A percentile compares a stretch with the other conserved stretches of the same genome.
These are phyloP conservation scores for Agrochola macilenta DNA, from an alignment of 2,888 invertebrate genomes.

Conservation along the genomic window DNA sequence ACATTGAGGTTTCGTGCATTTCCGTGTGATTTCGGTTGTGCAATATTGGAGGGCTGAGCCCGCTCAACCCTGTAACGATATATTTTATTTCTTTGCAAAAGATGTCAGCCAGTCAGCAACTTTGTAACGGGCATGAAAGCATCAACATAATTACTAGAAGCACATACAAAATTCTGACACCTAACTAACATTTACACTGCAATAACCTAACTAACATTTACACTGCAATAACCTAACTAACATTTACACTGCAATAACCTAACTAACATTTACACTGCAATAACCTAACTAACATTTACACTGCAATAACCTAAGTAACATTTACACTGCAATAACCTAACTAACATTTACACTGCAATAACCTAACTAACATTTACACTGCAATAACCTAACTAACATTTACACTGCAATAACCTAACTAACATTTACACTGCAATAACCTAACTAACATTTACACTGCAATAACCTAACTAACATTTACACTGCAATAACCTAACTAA, in stretches of 20 bases:
- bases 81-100: background rate
- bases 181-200: slow-evolving; percentile 3
- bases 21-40: slow-evolving; percentile 30
- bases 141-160: background rate
- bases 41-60: background rate
- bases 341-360: slow-evolving; percentile 23
- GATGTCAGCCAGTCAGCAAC: background rate
- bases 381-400: slow-evolving; percentile 21
- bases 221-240: slow-evolving; percentile 21
- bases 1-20: slow-evolving; percentile 29
- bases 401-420: slow-evolving; percentile 20
- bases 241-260: slow-evolving; percentile 21
- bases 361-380: background rate
- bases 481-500: slow-evolving; percentile 21
- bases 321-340: slow-evolving; percentile 21
- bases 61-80: background rate
- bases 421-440: slow-evolving; percentile 22
- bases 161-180: background rate
- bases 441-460: slow-evolving; percentile 3
- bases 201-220: slow-evolving; percentile 16
- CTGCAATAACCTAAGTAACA: slow-evolving; percentile 20
- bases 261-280: slow-evolving; percentile 16
- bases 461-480: slow-evolving; percentile 16
- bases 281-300: slow-evolving; percentile 2
- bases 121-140: background rate